phyloP scores from a whole-genome alignment of 1,140 invertebrate species.

The Drosophila lowei region DNA sequence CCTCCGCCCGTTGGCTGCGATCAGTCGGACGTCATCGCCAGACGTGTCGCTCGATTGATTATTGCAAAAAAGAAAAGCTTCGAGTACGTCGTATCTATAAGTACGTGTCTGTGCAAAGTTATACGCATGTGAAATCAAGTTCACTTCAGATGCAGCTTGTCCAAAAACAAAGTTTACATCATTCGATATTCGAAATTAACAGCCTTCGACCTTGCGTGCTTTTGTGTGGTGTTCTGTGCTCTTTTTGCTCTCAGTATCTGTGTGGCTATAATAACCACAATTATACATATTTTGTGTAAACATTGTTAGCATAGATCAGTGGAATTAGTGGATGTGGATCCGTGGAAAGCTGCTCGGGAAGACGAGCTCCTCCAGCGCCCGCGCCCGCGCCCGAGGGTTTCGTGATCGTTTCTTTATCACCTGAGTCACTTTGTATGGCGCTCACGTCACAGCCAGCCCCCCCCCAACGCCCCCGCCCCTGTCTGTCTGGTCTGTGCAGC shows the following conservation, averaged over 20 bases:
- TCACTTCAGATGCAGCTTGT: slow-evolving; percentile 30
- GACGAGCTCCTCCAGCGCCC: slow-evolving; percentile 4
- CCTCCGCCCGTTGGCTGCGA: slow-evolving; percentile 25
- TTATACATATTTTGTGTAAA: slow-evolving; percentile 64
- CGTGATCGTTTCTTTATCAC: slow-evolving; percentile 71
- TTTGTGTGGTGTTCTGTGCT: slow-evolving; percentile 19
- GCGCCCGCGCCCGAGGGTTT: not conserved
- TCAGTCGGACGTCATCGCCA: slow-evolving; percentile 72
- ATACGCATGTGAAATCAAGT: slow-evolving; percentile 22
- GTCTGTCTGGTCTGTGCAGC: slow-evolving; percentile 17
- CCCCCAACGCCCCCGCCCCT: not conserved
- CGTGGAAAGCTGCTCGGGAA: not conserved
- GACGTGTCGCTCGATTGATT: slow-evolving; percentile 74
- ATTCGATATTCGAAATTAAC: slow-evolving; percentile 7
- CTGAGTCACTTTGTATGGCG: slow-evolving; percentile 72
- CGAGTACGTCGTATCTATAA: slow-evolving; percentile 55
- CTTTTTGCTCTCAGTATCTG: not conserved
- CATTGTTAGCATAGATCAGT: slow-evolving; percentile 54
- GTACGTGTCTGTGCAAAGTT: slow-evolving; percentile 63
- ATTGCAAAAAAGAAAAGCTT: slow-evolving; percentile 42
- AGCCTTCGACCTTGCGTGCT: slow-evolving; percentile 51
- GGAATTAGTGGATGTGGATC: slow-evolving; percentile 7
- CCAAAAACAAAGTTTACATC: slow-evolving; percentile 13
- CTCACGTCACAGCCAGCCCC: slow-evolving; percentile 60
- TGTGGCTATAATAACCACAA: slow-evolving; percentile 34